Percentiles rank a stretch among this genome's conserved stretches.
These are phyloP conservation scores for Andrena trimmerana DNA, from an alignment of 2,888 invertebrate genomes.

Conservation along the genomic window DNA sequence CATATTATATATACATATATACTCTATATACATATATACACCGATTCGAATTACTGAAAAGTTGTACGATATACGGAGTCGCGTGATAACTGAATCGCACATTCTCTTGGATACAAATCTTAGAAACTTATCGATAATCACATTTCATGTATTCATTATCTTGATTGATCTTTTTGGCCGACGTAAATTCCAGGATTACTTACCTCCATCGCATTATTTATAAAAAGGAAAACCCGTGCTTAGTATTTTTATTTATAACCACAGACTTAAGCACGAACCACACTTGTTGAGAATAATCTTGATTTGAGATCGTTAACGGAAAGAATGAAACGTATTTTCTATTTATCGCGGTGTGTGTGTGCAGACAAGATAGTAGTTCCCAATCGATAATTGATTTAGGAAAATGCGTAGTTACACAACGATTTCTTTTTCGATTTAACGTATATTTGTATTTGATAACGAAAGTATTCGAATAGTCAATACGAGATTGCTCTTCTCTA, in stretches of 20 bases:
- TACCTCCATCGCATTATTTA: background rate
- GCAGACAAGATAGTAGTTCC: background rate
- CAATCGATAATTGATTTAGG: slow-evolving; percentile 6
- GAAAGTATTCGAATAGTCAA: background rate
- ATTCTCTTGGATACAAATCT: background rate
- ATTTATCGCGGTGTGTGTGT: background rate
- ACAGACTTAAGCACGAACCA: background rate
- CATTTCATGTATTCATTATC: background rate
- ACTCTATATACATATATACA: too few relatives aligned
- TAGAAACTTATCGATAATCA: slow-evolving; percentile 12
- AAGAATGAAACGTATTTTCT: background rate
- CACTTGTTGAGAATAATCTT: slow-evolving; percentile 8
- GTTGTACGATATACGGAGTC: background rate
- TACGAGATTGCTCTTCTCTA: background rate
- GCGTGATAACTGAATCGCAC: background rate
- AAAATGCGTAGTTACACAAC: slow-evolving; percentile 10
- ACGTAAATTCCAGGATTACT: background rate
- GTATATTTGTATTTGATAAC: background rate
- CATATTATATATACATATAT: too few relatives aligned
- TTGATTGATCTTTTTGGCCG: background rate
- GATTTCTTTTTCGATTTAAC: background rate
- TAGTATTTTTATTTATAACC: slow-evolving; percentile 17
- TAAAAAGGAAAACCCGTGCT: background rate
- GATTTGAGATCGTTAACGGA: background rate
- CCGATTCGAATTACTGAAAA: background rate